A percentile compares a stretch with the other conserved stretches of the same genome.
Evolutionary conservation across 2,113 vertebrate genomes (phyloP).

Genomic region (Carlito syrichta): DNA sequence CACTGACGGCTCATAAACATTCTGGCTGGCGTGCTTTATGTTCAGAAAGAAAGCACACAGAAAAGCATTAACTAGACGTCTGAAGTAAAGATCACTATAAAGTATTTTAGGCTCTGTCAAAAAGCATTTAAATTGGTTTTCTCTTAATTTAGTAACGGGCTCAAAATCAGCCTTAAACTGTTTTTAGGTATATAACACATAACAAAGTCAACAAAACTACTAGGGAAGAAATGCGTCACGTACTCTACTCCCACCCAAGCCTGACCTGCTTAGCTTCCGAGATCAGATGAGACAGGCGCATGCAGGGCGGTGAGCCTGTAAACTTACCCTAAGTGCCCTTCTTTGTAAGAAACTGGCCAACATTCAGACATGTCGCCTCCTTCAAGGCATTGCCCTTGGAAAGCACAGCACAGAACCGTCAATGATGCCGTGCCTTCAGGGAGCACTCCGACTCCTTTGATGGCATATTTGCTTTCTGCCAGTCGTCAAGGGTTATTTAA

Average conservation of each 20-base stretch:
- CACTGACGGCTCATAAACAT: background rate
- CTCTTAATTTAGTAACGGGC: background rate
- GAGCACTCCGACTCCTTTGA: background rate
- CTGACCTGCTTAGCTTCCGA: background rate
- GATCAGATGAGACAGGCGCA: background rate
- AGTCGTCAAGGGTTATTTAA: background rate
- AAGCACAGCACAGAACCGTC: background rate
- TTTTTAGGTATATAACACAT: background rate
- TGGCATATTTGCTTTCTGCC: background rate
- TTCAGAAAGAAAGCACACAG: background rate
- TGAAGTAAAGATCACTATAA: background rate
- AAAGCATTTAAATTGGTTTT: background rate
- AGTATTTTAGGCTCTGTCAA: background rate
- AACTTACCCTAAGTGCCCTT: background rate
- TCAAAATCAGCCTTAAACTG: background rate
- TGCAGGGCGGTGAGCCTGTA: background rate
- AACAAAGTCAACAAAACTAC: background rate
- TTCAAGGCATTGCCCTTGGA: background rate
- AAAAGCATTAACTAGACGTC: background rate
- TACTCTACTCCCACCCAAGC: background rate
- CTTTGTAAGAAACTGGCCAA: background rate
- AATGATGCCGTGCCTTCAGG: background rate
- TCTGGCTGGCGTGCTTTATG: background rate
- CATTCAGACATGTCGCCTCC: background rate
- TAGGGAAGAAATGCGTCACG: background rate